phyloP scores from a whole-genome alignment of 2,888 invertebrate genomes.

The Chloromyia formosa region DNA sequence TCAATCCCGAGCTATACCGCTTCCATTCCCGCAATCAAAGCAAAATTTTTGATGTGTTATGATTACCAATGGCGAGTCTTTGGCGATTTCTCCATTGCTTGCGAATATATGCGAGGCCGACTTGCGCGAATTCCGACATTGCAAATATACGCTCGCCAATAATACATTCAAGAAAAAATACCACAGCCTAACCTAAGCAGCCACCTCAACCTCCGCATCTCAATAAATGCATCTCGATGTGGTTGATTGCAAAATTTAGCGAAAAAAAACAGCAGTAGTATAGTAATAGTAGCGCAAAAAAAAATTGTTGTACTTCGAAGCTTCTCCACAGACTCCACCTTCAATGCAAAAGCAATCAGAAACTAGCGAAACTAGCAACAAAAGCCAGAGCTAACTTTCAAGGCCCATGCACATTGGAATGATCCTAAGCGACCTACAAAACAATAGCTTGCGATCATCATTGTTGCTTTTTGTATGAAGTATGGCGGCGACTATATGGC shows the following conservation, averaged over 20 bases:
- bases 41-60: not conserved
- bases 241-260: not conserved
- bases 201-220: not conserved
- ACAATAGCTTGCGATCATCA: conserved; percentile 12
- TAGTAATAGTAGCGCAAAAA: conserved; percentile 1
- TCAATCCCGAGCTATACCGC: not conserved
- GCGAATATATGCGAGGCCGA: too few species aligned
- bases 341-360: not conserved
- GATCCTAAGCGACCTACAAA: conserved; percentile 30
- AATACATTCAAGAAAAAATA: too few species aligned
- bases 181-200: too few species aligned
- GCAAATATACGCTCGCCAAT: not conserved
- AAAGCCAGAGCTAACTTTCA: not conserved
- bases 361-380: not conserved
- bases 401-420: conserved; percentile 17
- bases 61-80: not conserved
- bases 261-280: conserved; percentile 6
- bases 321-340: conserved; percentile 15
- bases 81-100: not conserved
- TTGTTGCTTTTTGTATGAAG: not conserved
- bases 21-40: not conserved
- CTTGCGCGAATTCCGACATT: conserved; percentile 9
- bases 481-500: not conserved
- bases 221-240: too few species aligned
- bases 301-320: conserved; percentile 11